Evolutionary conservation across 2,888 invertebrate genomes (phyloP).

Genomic region (Siphlonurus alternatus): DNA sequence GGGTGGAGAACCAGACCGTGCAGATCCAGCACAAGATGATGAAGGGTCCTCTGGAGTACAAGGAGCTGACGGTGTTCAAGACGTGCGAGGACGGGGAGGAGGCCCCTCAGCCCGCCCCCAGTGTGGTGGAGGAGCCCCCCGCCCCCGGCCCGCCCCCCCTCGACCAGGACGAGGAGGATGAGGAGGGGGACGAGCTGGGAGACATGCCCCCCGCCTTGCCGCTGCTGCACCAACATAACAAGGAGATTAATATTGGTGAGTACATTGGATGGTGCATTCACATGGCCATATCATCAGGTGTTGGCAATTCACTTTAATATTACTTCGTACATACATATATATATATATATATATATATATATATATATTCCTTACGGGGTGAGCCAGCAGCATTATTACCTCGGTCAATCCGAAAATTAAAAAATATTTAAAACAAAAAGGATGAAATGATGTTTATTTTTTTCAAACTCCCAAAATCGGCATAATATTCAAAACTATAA

Average conservation of each 20-base stretch:
- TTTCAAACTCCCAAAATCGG: too few relatives aligned
- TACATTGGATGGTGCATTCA: not conserved
- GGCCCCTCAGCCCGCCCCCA: not conserved
- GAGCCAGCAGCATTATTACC: too few relatives aligned
- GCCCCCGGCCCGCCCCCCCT: not conserved
- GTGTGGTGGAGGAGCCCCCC: not conserved
- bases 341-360: too few relatives aligned
- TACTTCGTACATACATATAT: too few relatives aligned
- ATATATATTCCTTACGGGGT: too few relatives aligned
- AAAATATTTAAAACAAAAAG: too few relatives aligned
- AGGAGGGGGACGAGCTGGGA: conserved; percentile 62
- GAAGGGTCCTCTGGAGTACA: conserved; percentile 21
- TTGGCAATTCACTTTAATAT: not conserved
- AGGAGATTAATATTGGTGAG: conserved; percentile 14
- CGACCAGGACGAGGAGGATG: conserved; percentile 30
- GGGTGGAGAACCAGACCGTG: conserved; percentile 81
- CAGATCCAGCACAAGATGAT: conserved; percentile 40
- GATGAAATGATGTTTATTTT: too few relatives aligned
- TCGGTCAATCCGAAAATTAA: too few relatives aligned
- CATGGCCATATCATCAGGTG: not conserved
- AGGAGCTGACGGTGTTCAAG: conserved; percentile 45
- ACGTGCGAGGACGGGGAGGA: conserved; percentile 34
- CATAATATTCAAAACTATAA: too few relatives aligned
- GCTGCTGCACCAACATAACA: conserved; percentile 26
- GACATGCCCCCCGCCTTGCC: conserved; percentile 68